Evolutionary conservation across 2,888 invertebrate genomes (phyloP).

Genomic region (Vanessa cardui): DNA sequence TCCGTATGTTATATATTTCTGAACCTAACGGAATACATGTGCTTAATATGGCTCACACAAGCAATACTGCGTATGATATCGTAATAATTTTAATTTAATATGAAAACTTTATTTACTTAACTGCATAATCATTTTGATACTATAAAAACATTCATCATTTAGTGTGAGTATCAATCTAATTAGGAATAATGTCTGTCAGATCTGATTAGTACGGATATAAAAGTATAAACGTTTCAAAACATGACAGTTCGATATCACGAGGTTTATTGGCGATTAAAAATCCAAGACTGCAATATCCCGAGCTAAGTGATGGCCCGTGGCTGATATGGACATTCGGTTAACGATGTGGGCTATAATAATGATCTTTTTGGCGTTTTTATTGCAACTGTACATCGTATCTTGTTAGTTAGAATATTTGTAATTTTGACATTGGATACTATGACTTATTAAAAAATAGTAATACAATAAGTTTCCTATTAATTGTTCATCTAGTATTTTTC

Average conservation of each 20-base stretch:
- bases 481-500: no score
- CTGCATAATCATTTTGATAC: neutral
- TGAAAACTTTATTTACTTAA: neutral
- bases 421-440: neutral
- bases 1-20: no score
- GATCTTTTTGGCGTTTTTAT: constrained; percentile 4
- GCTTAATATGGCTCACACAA: no score
- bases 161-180: constrained; percentile 23
- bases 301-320: constrained; percentile 16
- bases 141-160: constrained; percentile 16
- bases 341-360: constrained; percentile 7
- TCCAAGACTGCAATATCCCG: constrained; percentile 7
- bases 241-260: constrained; percentile 38
- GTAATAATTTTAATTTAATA: neutral
- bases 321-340: constrained; percentile 15
- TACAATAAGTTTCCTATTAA: no score
- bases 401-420: neutral
- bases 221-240: constrained; percentile 40
- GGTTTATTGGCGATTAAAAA: constrained; percentile 40
- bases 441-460: neutral
- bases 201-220: constrained; percentile 42
- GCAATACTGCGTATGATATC: no score
- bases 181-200: constrained; percentile 39
- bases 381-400: neutral
- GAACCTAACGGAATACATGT: no score